Percentiles rank a stretch among this genome's conserved stretches.
Conservation (phyloP, 2,113 vertebrate species). For the Athene noctua region DNA sequence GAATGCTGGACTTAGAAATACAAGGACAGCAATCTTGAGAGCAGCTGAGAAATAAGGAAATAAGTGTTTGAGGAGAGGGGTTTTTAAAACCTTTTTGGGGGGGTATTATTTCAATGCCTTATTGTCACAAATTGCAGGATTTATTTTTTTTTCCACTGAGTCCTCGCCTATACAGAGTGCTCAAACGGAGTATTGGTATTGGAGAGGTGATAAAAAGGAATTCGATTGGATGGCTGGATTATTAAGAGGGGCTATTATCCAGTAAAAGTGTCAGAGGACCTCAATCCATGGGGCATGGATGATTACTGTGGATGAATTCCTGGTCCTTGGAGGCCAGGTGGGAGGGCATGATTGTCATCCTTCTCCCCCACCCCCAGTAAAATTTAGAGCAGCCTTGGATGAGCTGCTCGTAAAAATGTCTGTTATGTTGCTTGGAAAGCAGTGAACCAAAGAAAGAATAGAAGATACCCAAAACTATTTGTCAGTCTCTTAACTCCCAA, state of each 20-base stretch:
- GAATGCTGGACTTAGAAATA: constrained; percentile 44
- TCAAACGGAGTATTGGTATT: not conserved
- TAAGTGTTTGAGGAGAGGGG: not conserved
- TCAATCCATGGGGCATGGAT: not conserved
- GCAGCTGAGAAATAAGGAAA: constrained; percentile 37
- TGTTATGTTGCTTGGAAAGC: not conserved
- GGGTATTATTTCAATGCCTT: not conserved
- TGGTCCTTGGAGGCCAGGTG: constrained; percentile 5
- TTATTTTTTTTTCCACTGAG: not conserved
- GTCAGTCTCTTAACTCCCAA: not conserved
- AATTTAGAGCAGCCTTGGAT: constrained; percentile 4
- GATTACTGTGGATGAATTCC: constrained; percentile 21
- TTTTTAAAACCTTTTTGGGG: not conserved
- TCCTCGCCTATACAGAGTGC: not conserved
- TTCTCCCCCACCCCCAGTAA: not conserved
- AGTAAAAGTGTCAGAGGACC: constrained; percentile 14
- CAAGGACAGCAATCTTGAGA: constrained; percentile 50
- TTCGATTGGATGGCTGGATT: constrained; percentile 16
- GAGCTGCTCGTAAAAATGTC: not conserved
- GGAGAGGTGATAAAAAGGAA: constrained; percentile 30
- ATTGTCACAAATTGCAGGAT: not conserved
- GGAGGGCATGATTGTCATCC: not conserved
- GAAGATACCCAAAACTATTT: not conserved
- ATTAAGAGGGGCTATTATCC: constrained; percentile 22
- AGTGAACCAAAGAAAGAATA: not conserved